Conservation (phyloP, 1,140 invertebrate species). For the Ips nitidus region DNA sequence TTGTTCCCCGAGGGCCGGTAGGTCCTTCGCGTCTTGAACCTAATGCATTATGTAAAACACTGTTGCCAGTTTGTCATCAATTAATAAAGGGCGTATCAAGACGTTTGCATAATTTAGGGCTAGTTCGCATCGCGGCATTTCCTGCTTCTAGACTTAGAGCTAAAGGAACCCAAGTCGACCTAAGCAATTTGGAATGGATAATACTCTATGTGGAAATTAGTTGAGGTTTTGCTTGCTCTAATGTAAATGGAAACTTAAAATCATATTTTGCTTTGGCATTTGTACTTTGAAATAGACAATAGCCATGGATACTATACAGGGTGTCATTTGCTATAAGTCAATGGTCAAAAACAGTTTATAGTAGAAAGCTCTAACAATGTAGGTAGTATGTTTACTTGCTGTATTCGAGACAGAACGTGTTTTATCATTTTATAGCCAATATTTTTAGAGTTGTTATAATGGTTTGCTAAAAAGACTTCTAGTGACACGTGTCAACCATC, state of each 20-base stretch:
- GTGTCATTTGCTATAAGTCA: too few species aligned
- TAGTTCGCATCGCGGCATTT: constrained; percentile 21
- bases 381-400: too few species aligned
- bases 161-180: constrained; percentile 25
- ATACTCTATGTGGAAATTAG: constrained; percentile 16
- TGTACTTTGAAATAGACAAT: too few species aligned
- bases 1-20: not conserved
- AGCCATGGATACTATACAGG: too few species aligned
- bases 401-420: too few species aligned
- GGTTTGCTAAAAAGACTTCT: too few species aligned
- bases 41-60: constrained; percentile 51
- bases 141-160: constrained; percentile 18
- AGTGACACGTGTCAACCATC: too few species aligned
- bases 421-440: too few species aligned
- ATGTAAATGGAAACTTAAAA: not conserved
- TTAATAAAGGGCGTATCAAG: constrained; percentile 56
- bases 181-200: constrained; percentile 30
- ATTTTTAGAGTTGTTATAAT: too few species aligned
- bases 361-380: too few species aligned
- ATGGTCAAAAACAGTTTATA: too few species aligned
- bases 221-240: not conserved
- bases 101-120: constrained; percentile 50
- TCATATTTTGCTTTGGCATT: not conserved
- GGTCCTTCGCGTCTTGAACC: constrained; percentile 9
- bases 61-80: constrained; percentile 53